Percentiles rank a stretch among this genome's conserved stretches.
phyloP scores from a whole-genome alignment of 2,797 vertebrate species.

The Crocodylus rhombifer region DNA sequence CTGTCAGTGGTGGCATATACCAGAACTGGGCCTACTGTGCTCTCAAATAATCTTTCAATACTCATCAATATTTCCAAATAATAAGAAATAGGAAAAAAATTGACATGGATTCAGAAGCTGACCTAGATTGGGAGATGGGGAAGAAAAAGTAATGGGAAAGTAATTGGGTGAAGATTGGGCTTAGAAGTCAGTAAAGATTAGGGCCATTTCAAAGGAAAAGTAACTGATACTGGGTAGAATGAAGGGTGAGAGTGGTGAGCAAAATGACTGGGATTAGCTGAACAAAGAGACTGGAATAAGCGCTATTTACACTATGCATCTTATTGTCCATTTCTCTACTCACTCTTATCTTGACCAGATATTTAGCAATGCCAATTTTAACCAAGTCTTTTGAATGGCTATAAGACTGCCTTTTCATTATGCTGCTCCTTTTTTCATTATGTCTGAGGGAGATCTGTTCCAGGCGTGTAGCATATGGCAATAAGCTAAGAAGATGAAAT shows the following conservation, averaged over 20 bases:
- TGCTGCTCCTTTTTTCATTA: background rate
- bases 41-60: background rate
- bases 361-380: background rate
- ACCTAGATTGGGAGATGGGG: background rate
- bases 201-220: background rate
- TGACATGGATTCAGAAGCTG: background rate
- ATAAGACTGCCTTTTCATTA: fast-evolving
- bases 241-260: background rate
- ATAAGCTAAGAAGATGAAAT: background rate
- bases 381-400: background rate
- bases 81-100: background rate
- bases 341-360: background rate
- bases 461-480: background rate
- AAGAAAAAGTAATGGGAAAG: background rate
- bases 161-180: background rate
- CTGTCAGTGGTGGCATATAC: too few relatives aligned
- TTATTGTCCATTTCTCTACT: background rate
- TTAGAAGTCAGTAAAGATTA: background rate
- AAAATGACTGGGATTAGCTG: background rate
- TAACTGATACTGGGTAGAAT: background rate
- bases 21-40: too few relatives aligned
- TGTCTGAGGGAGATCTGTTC: background rate
- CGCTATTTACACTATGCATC: background rate
- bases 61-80: background rate
- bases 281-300: too few relatives aligned